phyloP scores from a whole-genome alignment of 2,888 invertebrate genomes.

The Ectemnius cavifrons region DNA sequence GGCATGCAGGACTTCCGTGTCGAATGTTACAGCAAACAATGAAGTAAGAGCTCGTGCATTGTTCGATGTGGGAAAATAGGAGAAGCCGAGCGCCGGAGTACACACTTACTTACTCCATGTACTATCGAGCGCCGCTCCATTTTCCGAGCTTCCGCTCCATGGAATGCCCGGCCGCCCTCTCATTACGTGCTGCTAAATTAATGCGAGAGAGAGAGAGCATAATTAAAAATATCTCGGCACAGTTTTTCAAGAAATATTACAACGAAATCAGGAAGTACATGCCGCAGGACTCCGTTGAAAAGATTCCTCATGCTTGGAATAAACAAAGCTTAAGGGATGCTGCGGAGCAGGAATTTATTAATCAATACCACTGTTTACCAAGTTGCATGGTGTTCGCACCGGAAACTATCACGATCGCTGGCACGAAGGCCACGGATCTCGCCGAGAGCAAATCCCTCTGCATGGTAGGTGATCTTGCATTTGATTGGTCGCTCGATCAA shows the following conservation, averaged over 20 bases:
- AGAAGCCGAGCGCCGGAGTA: constrained; percentile 12
- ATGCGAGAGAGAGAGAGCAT: background rate
- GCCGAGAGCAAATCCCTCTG: constrained; percentile 43
- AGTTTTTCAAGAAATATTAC: constrained; percentile 22
- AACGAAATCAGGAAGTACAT: constrained; percentile 1
- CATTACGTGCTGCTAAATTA: constrained; percentile 8
- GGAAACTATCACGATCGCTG: constrained; percentile 35
- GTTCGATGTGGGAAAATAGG: constrained; percentile 23
- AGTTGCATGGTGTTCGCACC: constrained; percentile 46
- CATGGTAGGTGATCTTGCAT: constrained; percentile 34
- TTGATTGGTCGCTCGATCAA: too few relatives aligned
- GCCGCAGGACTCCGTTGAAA: background rate
- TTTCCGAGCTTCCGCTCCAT: constrained; percentile 1
- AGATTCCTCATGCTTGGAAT: background rate
- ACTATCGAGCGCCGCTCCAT: background rate
- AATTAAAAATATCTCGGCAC: background rate
- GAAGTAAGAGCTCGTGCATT: constrained; percentile 39
- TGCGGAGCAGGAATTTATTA: constrained; percentile 34
- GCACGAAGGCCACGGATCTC: constrained; percentile 27
- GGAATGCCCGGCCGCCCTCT: constrained; percentile 4
- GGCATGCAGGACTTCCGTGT: constrained; percentile 27
- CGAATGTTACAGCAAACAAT: constrained; percentile 37
- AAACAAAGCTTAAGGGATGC: constrained; percentile 19
- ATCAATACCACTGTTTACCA: constrained; percentile 28
- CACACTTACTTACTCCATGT: constrained; percentile 29